A percentile compares a stretch with the other conserved stretches of the same genome.
Conservation (phyloP, 2,797 vertebrate species). For the Aselliscus stoliczkanus region DNA sequence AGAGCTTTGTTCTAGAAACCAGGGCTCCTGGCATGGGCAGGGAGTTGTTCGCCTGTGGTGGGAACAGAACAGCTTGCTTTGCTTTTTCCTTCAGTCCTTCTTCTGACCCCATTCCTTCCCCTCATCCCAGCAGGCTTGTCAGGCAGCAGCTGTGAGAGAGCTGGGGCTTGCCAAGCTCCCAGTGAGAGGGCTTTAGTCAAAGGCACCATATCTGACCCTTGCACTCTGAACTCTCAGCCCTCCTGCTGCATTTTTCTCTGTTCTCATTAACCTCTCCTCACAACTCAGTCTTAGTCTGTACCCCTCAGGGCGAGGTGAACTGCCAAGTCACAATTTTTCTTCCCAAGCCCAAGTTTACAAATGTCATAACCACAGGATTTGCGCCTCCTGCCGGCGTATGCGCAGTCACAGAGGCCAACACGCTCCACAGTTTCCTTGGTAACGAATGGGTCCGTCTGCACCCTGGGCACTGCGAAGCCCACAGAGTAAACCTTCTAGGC, state of each 20-base stretch:
- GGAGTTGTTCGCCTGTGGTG: neutral
- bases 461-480: neutral
- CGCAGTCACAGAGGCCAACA: neutral
- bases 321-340: conserved; percentile 11
- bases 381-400: neutral
- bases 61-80: conserved; percentile 20
- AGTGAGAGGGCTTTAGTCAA: neutral
- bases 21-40: neutral
- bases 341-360: neutral
- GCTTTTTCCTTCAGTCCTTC: neutral
- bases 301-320: neutral
- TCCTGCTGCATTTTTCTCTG: conserved; percentile 18
- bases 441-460: neutral
- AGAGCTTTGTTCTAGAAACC: conserved; percentile 25
- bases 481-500: neutral
- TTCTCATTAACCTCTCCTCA: conserved; percentile 7
- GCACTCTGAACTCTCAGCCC: neutral
- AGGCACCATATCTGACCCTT: neutral
- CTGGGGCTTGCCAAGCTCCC: conserved; percentile 22
- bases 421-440: neutral
- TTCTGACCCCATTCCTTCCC: neutral
- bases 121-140: neutral
- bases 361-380: neutral
- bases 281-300: neutral
- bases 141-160: conserved; percentile 40